A percentile compares a stretch with the other conserved stretches of the same genome.
Conservation (phyloP, 2,113 vertebrate genomes). For the Balaeniceps rex region DNA sequence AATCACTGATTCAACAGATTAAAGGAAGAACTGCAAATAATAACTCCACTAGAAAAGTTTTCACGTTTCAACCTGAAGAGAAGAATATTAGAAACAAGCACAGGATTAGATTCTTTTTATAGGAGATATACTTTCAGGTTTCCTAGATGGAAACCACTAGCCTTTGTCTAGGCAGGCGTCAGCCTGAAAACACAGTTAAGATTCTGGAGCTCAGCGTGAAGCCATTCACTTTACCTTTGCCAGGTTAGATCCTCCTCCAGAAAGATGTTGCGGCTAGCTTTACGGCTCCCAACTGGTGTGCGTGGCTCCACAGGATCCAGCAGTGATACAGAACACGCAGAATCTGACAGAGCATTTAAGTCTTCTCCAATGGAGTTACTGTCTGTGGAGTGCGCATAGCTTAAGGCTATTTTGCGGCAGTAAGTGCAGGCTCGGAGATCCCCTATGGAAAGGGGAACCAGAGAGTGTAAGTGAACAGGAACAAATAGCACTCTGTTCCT, state of each 20-base stretch:
- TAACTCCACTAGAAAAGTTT: not conserved
- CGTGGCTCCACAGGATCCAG: constrained; percentile 91
- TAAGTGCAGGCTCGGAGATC: constrained; percentile 97
- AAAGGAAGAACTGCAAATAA: not conserved
- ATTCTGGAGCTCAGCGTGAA: not conserved
- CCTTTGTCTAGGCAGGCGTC: not conserved
- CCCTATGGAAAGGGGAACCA: constrained; percentile 71
- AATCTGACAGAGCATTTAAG: constrained; percentile 88
- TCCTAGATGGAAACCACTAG: not conserved
- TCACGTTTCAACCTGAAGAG: not conserved
- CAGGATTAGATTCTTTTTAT: not conserved
- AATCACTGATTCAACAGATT: not conserved
- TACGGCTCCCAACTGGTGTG: constrained; percentile 91
- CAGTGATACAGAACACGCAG: constrained; percentile 81
- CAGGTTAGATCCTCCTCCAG: constrained; percentile 94
- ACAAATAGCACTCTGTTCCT: not conserved
- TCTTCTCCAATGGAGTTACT: constrained; percentile 93
- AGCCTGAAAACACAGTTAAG: not conserved
- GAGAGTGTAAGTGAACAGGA: not conserved
- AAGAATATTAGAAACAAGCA: not conserved
- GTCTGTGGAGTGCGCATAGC: constrained; percentile 93
- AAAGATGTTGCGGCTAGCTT: constrained; percentile 96
- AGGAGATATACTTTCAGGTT: not conserved
- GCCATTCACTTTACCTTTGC: constrained; percentile 83
- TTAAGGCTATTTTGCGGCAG: constrained; percentile 94